Conservation (phyloP, 2,113 vertebrate genomes). For the Tonatia bakeri region DNA sequence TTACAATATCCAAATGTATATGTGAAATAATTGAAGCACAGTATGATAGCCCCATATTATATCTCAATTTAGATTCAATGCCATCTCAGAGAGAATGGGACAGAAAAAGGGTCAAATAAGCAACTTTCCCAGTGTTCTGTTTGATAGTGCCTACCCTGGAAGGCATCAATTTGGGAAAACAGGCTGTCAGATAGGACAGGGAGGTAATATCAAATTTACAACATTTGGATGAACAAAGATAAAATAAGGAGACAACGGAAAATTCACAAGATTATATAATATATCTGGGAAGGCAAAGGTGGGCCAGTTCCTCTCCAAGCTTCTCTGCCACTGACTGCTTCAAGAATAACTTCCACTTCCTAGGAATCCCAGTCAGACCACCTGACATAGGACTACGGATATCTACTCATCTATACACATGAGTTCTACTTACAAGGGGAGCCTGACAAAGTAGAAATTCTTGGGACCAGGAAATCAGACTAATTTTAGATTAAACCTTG, state of each 20-base stretch:
- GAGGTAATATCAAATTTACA: not conserved
- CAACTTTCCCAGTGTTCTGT: not conserved
- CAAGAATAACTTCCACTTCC: not conserved
- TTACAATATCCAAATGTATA: not conserved
- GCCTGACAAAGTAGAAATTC: not conserved
- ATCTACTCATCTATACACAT: not conserved
- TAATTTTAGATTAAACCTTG: not conserved
- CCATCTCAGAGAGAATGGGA: not conserved
- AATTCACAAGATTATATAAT: not conserved
- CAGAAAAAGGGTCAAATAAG: not conserved
- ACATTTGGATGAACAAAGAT: not conserved
- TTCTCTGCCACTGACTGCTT: not conserved
- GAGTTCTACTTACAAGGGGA: not conserved
- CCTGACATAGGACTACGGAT: rapidly evolving
- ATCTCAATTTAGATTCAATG: not conserved
- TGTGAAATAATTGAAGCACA: not conserved
- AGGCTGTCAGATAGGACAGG: not conserved
- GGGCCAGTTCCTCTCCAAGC: not conserved
- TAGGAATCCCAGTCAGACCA: not conserved
- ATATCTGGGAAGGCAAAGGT: not conserved
- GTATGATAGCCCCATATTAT: not conserved
- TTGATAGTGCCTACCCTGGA: not conserved
- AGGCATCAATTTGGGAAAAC: not conserved
- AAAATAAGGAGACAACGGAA: not conserved
- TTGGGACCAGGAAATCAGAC: not conserved